phyloP scores from a whole-genome alignment of 2,888 invertebrate genomes.

The Heterodera filipjevi region DNA sequence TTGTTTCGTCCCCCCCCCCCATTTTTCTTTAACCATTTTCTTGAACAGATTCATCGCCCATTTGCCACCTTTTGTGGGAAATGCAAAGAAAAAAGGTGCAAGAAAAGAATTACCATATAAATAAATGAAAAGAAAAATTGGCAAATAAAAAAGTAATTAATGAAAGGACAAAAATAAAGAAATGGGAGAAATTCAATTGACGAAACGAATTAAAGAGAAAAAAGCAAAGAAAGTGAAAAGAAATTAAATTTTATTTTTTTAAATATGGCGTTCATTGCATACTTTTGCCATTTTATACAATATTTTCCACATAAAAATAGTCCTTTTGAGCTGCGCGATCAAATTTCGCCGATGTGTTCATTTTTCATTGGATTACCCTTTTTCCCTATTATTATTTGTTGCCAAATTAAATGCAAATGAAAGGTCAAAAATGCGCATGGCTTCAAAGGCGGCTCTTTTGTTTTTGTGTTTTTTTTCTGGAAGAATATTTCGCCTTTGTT shows the following conservation, averaged over 20 bases:
- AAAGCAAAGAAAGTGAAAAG: not conserved
- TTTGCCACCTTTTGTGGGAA: slow-evolving; percentile 8
- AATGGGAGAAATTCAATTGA: not conserved
- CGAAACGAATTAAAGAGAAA: not conserved
- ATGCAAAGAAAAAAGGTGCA: slow-evolving; percentile 2
- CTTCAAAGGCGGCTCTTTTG: not conserved
- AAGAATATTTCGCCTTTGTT: not conserved
- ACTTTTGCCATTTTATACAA: no score
- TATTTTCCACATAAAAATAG: no score
- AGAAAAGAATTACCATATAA: not conserved
- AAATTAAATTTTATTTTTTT: no score
- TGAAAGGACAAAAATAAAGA: not conserved
- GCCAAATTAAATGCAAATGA: not conserved
- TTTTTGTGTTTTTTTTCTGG: not conserved
- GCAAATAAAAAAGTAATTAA: not conserved
- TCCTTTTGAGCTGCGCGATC: no score
- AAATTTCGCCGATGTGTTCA: not conserved
- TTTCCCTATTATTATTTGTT: not conserved
- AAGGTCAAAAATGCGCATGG: not conserved
- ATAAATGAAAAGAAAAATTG: not conserved
- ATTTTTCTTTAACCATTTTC: slow-evolving; percentile 17
- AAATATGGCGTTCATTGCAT: no score
- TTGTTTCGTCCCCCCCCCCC: slow-evolving; percentile 15
- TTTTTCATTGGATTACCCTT: not conserved
- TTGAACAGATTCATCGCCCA: slow-evolving; percentile 4